Evolutionary conservation across 2,113 vertebrate genomes (phyloP), one percentile per base, ranked within the genome.

Genomic region (Sardina pilchardus): DNA sequence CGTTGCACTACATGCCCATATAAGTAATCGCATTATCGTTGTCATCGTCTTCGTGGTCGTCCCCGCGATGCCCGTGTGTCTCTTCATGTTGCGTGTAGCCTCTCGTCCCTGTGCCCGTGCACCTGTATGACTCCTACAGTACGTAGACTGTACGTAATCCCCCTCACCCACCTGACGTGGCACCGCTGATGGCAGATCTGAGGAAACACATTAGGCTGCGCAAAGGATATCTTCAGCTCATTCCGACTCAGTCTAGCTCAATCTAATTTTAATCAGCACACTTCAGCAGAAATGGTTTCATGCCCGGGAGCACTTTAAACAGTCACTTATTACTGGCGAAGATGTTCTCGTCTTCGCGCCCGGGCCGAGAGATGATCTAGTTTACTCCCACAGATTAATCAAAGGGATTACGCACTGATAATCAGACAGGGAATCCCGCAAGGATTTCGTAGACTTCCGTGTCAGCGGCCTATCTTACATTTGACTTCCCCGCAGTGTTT

Each of bases 251-350:
- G 14, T 17, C 7, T 47, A 47, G 9, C 45, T 47, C 45, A 47
- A 47, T 47, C 45, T 47, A 47, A 47, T 88, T 83, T 85, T 53
- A 53, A 53, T 63, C 21, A 63, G 56, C 21, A 8, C 56, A 63
- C n/a, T 83, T 19, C 42, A 83, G 8, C n/a, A 17, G 1, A 63
- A 63, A 26, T 59, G 50, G 21, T 63, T 24, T n/a, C 5, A 83
- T 83, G 82, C 82, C 42, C 4, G 39, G 39, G 82, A 83, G 30
- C 82, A 83, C 50, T 59, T 56, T 42, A 83, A 59, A 63, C 56
- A 63, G 56, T n/a, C 56, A 63, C 56, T 63, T n/a, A 63, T 9
- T 7, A 56, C 50, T 56, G 1, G 45, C 6, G 12, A 47, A 14
- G 45, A 47, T 47, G 45, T 19, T 53, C 24, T 63, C 56, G 6